Percentiles rank a stretch among this genome's conserved stretches.
phyloP scores from a whole-genome alignment of 2,113 vertebrate species.

The Melanotaenia duboulayi region DNA sequence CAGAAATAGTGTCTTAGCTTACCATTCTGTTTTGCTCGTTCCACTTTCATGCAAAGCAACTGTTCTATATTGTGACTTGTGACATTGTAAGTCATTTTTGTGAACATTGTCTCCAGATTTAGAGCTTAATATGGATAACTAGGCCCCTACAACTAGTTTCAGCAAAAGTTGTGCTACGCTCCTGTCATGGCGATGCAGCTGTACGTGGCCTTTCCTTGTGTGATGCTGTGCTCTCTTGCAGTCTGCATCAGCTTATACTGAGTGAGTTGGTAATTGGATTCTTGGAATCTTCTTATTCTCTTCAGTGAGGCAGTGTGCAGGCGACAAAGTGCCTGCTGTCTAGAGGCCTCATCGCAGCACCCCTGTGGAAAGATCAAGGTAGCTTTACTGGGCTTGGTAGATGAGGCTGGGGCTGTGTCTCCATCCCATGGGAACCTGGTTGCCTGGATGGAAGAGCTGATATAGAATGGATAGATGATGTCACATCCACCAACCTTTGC shows the following conservation, averaged over 20 bases:
- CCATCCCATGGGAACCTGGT: slow-evolving; percentile 47
- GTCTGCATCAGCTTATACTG: slow-evolving; percentile 60
- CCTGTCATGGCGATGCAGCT: slow-evolving; percentile 33
- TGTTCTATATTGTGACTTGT: slow-evolving; percentile 36
- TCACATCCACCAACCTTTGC: slow-evolving; percentile 27
- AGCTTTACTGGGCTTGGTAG: slow-evolving; percentile 60
- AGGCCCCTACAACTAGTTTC: slow-evolving; percentile 28
- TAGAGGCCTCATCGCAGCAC: slow-evolving; percentile 54
- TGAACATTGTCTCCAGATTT: slow-evolving; percentile 39
- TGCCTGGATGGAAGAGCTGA: slow-evolving; percentile 37
- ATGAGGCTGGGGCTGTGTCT: slow-evolving; percentile 57
- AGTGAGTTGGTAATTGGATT: slow-evolving; percentile 77
- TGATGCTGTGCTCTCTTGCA: slow-evolving; percentile 49
- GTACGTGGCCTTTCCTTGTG: slow-evolving; percentile 30
- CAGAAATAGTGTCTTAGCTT: slow-evolving; percentile 52
- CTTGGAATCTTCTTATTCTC: slow-evolving; percentile 78
- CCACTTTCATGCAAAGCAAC: slow-evolving; percentile 51
- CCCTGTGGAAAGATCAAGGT: slow-evolving; percentile 72
- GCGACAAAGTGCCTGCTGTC: slow-evolving; percentile 73
- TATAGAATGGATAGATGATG: slow-evolving; percentile 31
- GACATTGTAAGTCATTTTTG: slow-evolving; percentile 24
- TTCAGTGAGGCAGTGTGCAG: slow-evolving; percentile 63
- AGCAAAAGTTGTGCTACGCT: slow-evolving; percentile 11
- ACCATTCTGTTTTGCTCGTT: slow-evolving; percentile 53
- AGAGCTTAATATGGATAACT: slow-evolving; percentile 58